Base-by-base conservation (phyloP, 2,113 vertebrate species). In the Hippocampus zosterae region DNA sequence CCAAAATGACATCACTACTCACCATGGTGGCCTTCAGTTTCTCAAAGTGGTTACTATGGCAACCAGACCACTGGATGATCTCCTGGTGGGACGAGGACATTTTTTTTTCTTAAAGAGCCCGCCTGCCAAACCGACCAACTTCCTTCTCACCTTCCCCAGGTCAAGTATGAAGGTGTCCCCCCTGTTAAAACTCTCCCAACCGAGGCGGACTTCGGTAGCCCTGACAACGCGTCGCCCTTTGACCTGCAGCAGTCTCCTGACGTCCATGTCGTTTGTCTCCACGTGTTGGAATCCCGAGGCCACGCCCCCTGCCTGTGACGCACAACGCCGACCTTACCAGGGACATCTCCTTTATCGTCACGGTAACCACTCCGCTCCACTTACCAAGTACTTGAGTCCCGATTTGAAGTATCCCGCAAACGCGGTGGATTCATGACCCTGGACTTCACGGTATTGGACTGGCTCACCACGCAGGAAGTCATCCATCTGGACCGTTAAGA, bases 111-210 rank as follows among this genome's bases (percentile, higher is more conserved):
- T 13, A 16, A 11, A 27, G 9, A 62, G 25, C 50, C 33, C 12
- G 41, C 33, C 33, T 37, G 33, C 33, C 33, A 37, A 37, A 37
- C 5, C 0, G 33, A 37, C 5, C 33, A 37, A 37, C 23, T 61
- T 15, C 8, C 23, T 29, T 61, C 77, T 77, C 81, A 97, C 96
- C 1, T 85, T 83, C 81, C 95, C 96, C 19, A 96, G 88, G 86
- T 97, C 95, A 75, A 98, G 87, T 76, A 98, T 97, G 88, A 96
- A 98, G 16, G 93, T 94, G 81, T 97, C 95, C 0, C 94, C 95
- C 0, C 72, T 89, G 91, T 94, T 98, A 91, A 98, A 98, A 86
- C 95, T 98, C 0, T 92, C 91, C 96, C 95, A 97, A 86, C 72
- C 89, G 60, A 96, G 86, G 0, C 91, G 92, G 9, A 96, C 95